These are phyloP conservation scores for Troides aeacus DNA, from an alignment of 2,888 invertebrate genomes.

Conservation along the genomic window DNA sequence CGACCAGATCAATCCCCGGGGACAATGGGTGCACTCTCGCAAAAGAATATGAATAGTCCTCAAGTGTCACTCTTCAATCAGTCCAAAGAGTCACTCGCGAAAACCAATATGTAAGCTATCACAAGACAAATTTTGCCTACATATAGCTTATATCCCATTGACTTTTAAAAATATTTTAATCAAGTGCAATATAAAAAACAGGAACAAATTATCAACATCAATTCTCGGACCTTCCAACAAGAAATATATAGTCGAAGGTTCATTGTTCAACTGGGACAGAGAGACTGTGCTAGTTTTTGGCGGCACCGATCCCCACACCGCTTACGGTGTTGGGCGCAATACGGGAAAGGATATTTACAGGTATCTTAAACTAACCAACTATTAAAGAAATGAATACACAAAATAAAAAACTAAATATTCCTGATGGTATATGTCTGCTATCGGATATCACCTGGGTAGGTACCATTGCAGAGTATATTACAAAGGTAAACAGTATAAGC, in stretches of 20 bases:
- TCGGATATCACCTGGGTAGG: too few relatives aligned
- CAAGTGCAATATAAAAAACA: conserved; percentile 32
- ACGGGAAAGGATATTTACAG: conserved; percentile 82
- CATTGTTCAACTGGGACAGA: conserved; percentile 78
- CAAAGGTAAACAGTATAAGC: neutral
- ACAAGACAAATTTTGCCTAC: neutral
- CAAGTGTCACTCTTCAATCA: conserved; percentile 68
- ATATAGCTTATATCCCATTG: neutral
- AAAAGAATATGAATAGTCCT: conserved; percentile 51
- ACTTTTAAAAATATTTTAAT: conserved; percentile 1
- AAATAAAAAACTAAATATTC: too few relatives aligned
- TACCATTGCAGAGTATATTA: too few relatives aligned
- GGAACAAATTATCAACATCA: conserved; percentile 70
- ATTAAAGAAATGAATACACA: too few relatives aligned
- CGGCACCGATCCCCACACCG: conserved; percentile 83
- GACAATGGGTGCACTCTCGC: conserved; percentile 33
- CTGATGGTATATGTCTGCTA: too few relatives aligned
- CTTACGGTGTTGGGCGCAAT: conserved; percentile 78
- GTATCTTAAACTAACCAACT: conserved; percentile 37
- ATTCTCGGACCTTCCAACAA: conserved; percentile 71
- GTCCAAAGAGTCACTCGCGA: conserved; percentile 67
- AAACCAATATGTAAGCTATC: conserved; percentile 57
- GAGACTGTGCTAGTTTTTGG: conserved; percentile 85
- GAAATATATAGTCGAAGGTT: conserved; percentile 71
- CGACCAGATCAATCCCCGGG: conserved; percentile 34